Conservation (phyloP, 1,140 invertebrate genomes). For the Atta colombica region DNA sequence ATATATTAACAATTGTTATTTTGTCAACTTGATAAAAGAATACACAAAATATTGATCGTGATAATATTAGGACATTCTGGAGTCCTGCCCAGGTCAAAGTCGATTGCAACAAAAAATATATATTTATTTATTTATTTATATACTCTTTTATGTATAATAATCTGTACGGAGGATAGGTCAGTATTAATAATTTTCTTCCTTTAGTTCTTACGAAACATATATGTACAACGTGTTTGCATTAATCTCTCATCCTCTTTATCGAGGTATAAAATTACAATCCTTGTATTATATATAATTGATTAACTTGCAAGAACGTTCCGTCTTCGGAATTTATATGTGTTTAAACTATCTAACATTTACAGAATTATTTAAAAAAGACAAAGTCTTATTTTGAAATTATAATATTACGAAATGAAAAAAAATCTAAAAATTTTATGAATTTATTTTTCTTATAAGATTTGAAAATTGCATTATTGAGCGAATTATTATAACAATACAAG, state of each 20-base stretch:
- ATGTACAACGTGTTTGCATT: conserved; percentile 62
- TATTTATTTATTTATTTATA: conserved; percentile 75
- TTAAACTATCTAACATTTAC: conserved; percentile 19
- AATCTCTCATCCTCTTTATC: neutral
- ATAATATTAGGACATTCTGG: conserved; percentile 84
- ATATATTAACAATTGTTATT: conserved; percentile 86
- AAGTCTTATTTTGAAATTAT: neutral
- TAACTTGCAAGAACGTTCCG: neutral
- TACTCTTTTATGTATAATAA: conserved; percentile 80
- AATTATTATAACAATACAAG: conserved; percentile 12
- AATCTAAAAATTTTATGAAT: neutral
- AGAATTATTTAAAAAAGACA: neutral
- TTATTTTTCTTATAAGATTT: neutral
- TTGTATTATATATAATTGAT: conserved; percentile 53
- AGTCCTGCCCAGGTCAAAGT: conserved; percentile 83
- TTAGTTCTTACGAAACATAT: conserved; percentile 30
- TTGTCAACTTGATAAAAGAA: conserved; percentile 82
- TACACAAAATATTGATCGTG: conserved; percentile 85
- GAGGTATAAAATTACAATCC: conserved; percentile 13
- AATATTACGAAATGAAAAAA: neutral
- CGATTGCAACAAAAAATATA: conserved; percentile 81
- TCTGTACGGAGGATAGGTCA: conserved; percentile 62
- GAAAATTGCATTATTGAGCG: neutral
- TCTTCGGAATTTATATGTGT: neutral
- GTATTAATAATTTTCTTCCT: conserved; percentile 62